These are phyloP conservation scores for Antedon mediterranea DNA, from an alignment of 53 echinoderm and acorn worm genomes.

Conservation along the genomic window DNA sequence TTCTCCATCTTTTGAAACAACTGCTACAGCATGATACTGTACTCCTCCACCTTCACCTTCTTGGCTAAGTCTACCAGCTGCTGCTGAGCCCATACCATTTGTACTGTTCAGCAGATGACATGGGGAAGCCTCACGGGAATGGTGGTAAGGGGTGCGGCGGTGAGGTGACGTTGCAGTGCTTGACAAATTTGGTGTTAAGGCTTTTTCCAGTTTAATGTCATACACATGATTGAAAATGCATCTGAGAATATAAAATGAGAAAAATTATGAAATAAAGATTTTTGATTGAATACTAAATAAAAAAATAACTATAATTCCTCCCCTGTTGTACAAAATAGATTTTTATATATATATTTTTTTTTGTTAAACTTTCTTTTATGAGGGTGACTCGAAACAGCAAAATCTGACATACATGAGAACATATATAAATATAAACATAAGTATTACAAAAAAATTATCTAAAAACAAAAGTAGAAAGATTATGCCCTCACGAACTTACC, in stretches of 20 bases:
- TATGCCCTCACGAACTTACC: slow-evolving; percentile 1
- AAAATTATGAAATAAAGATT: no score
- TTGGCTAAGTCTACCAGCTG: slow-evolving; percentile 25
- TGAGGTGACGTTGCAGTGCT: background rate
- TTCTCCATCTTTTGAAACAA: slow-evolving; percentile 88
- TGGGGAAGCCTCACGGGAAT: background rate
- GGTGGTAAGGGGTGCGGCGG: slow-evolving; percentile 5
- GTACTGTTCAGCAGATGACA: slow-evolving; percentile 8
- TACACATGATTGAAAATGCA: slow-evolving; percentile 82
- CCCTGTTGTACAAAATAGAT: no score
- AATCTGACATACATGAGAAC: no score
- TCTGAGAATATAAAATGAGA: slow-evolving; percentile 21
- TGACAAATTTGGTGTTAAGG: background rate
- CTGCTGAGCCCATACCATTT: slow-evolving; percentile 1
- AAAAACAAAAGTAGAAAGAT: no score
- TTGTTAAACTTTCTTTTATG: no score
- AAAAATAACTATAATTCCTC: no score
- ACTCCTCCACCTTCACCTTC: slow-evolving; percentile 33
- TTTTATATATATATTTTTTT: no score
- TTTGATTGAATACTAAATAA: no score
- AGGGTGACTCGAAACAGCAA: no score
- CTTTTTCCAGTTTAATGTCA: slow-evolving; percentile 70
- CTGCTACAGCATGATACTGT: slow-evolving; percentile 62
- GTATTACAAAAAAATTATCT: no score
- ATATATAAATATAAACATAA: no score